phyloP scores from a whole-genome alignment of 2,797 vertebrate species.

The Varecia variegata region DNA sequence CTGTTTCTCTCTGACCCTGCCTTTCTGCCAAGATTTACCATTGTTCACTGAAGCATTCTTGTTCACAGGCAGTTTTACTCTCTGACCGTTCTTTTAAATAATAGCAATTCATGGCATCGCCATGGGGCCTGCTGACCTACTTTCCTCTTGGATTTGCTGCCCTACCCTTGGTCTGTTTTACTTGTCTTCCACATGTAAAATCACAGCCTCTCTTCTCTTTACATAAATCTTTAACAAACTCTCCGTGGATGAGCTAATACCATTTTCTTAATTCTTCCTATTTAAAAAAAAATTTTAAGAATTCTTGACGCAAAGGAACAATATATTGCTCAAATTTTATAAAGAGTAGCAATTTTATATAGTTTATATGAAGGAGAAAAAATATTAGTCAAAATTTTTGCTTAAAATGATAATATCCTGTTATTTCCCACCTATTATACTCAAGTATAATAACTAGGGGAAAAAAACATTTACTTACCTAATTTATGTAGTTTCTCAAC shows the following conservation, averaged over 20 bases:
- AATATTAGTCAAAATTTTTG: not conserved
- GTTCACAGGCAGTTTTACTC: not conserved
- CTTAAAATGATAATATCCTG: slow-evolving; percentile 17
- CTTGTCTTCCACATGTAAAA: not conserved
- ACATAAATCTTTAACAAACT: not conserved
- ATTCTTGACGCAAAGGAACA: not conserved
- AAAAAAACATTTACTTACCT: not conserved
- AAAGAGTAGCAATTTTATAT: not conserved
- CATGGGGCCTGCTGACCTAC: not conserved
- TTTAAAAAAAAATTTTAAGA: not conserved
- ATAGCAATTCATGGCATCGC: not conserved
- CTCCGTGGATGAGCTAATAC: not conserved
- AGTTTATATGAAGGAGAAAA: not conserved
- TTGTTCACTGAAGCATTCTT: not conserved
- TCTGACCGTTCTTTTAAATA: slow-evolving; percentile 11
- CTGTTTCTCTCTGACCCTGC: not conserved
- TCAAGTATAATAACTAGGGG: not conserved
- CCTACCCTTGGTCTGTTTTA: not conserved
- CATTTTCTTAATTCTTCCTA: not conserved
- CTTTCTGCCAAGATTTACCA: not conserved
- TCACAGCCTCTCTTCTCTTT: not conserved
- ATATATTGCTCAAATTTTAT: not conserved
- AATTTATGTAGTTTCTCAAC: not conserved
- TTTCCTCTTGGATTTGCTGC: slow-evolving; percentile 37
- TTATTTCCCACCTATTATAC: not conserved